Conservation (phyloP, 2,113 vertebrate genomes). For the Tupaia chinensis region DNA sequence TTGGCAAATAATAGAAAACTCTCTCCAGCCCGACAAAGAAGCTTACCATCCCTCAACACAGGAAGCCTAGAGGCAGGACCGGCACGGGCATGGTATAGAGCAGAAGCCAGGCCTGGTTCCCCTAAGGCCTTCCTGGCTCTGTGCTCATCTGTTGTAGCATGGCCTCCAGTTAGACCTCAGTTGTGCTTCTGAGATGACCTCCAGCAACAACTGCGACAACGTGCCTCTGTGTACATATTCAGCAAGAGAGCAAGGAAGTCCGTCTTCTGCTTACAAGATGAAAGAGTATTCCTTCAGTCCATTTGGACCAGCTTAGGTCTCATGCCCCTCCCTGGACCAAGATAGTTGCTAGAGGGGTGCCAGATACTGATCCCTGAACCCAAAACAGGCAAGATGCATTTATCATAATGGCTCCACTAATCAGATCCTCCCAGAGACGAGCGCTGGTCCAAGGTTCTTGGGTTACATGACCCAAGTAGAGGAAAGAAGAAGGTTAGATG, state of each 20-base stretch:
- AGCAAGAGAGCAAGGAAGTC: not conserved
- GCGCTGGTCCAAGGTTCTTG: not conserved
- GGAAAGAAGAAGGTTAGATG: not conserved
- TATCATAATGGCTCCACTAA: not conserved
- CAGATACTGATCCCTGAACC: not conserved
- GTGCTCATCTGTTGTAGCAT: not conserved
- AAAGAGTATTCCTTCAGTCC: not conserved
- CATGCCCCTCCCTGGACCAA: not conserved
- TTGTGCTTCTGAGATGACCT: not conserved
- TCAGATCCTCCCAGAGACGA: not conserved
- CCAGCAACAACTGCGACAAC: not conserved
- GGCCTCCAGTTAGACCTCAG: not conserved
- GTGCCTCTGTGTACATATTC: not conserved
- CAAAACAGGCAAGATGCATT: not conserved
- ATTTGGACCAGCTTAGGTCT: not conserved
- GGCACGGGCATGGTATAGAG: fast-evolving
- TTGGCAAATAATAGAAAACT: not conserved
- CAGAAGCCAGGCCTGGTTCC: not conserved
- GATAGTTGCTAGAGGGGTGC: not conserved
- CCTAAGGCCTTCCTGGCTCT: not conserved
- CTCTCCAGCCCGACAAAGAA: not conserved
- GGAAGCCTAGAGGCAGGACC: not conserved
- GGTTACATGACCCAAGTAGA: not conserved
- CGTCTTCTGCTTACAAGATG: not conserved
- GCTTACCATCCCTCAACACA: not conserved